phyloP scores from a whole-genome alignment of 2,797 vertebrate genomes.

The Thripadectes ignobilis region DNA sequence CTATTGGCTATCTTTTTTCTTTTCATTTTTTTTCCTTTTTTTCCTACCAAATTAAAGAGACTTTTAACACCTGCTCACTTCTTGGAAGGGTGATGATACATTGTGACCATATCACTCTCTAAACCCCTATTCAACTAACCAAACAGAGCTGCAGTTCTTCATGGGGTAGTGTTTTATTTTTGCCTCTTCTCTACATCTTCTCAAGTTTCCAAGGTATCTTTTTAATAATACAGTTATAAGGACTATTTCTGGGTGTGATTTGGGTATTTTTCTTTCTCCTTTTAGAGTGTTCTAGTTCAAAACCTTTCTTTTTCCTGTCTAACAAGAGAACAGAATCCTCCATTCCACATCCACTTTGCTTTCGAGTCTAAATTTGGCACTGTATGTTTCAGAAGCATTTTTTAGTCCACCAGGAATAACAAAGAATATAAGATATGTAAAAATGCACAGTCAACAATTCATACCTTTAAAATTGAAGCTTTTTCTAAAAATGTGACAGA shows the following conservation, averaged over 20 bases:
- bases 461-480: neutral
- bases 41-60: neutral
- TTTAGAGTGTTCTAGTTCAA: neutral
- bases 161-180: neutral
- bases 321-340: neutral
- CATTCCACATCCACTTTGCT: neutral
- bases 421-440: conserved; percentile 8
- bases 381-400: neutral
- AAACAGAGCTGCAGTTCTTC: neutral
- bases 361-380: neutral
- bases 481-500: conserved; percentile 34
- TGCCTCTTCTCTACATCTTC: neutral
- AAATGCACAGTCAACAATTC: conserved; percentile 36
- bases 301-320: neutral
- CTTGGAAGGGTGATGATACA: neutral
- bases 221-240: neutral
- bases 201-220: neutral
- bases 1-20: neutral
- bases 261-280: neutral
- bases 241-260: neutral
- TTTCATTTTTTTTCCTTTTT: neutral
- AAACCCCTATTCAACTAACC: neutral
- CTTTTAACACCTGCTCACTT: neutral
- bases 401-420: conserved; percentile 17
- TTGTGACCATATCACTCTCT: neutral